Percentiles rank a stretch among this genome's conserved stretches.
Conservation (phyloP, 2,797 vertebrate species). For the Siniperca scherzeri region DNA sequence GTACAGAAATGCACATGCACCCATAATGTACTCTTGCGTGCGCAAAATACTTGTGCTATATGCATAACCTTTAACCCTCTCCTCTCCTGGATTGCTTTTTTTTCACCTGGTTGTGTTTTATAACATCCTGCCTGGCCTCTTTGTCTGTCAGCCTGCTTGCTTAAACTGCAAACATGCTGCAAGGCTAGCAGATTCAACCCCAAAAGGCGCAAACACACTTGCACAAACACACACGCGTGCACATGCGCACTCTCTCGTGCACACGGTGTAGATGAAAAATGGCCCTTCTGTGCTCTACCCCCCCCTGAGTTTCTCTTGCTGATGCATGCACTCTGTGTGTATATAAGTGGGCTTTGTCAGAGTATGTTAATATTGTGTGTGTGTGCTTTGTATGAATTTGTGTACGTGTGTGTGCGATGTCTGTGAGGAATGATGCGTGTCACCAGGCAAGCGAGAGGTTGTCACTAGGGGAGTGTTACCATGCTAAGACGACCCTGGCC, state of each 20-base stretch:
- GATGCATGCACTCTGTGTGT: conserved; percentile 76
- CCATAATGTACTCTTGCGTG: conserved; percentile 3
- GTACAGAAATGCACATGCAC: background rate
- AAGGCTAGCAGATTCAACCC: conserved; percentile 81
- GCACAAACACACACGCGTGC: conserved; percentile 32
- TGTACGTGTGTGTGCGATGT: conserved; percentile 34
- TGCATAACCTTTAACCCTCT: conserved; percentile 51
- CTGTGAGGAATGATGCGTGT: conserved; percentile 80
- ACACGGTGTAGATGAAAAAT: conserved; percentile 72
- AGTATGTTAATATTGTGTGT: conserved; percentile 61
- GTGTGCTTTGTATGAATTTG: conserved; percentile 42
- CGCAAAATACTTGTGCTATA: conserved; percentile 20
- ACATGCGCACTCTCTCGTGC: conserved; percentile 5
- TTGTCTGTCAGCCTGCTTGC: conserved; percentile 77
- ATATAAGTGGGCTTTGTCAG: conserved; percentile 61
- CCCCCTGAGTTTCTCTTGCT: conserved; percentile 70
- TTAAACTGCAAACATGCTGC: conserved; percentile 81
- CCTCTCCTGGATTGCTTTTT: conserved; percentile 26
- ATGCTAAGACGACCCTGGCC: conserved; percentile 79
- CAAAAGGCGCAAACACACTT: conserved; percentile 63
- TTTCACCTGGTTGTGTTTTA: conserved; percentile 73
- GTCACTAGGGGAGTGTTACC: conserved; percentile 71
- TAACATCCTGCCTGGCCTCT: conserved; percentile 80
- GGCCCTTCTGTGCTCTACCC: conserved; percentile 57
- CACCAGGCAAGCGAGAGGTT: conserved; percentile 70